Conservation (phyloP, 2,113 vertebrate genomes). For the Actinemys pallida region DNA sequence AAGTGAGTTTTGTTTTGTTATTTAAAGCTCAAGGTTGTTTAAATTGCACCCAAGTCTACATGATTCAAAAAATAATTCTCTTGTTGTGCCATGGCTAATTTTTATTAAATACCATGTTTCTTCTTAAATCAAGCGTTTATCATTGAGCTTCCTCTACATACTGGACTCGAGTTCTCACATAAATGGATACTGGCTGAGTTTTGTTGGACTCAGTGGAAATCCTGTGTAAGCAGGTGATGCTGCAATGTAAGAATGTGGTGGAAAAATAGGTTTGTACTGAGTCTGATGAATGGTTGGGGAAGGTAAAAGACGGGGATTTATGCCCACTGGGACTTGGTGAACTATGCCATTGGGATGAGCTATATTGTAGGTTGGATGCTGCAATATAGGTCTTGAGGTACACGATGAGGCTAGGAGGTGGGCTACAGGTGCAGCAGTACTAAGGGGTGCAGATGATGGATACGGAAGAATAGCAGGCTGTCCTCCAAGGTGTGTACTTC, state of each 20-base stretch:
- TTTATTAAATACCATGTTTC: slow-evolving; percentile 89
- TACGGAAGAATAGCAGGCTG: slow-evolving; percentile 92
- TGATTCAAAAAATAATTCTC: slow-evolving; percentile 96
- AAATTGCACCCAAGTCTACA: slow-evolving; percentile 97
- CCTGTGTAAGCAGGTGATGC: slow-evolving; percentile 93
- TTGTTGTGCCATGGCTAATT: slow-evolving; percentile 97
- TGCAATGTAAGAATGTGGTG: slow-evolving; percentile 94
- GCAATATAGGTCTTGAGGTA: slow-evolving; percentile 90
- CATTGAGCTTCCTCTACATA: slow-evolving; percentile 73
- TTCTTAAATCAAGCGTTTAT: slow-evolving; percentile 68
- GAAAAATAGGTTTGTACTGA: slow-evolving; percentile 95
- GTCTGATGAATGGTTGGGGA: slow-evolving; percentile 95
- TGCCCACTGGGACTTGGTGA: slow-evolving; percentile 95
- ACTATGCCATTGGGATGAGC: slow-evolving; percentile 89
- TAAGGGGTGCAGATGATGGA: slow-evolving; percentile 87
- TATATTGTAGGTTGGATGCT: slow-evolving; percentile 87
- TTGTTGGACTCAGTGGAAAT: slow-evolving; percentile 96
- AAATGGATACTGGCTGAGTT: slow-evolving; percentile 98
- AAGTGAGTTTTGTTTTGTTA: slow-evolving; percentile 88
- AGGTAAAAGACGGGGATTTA: slow-evolving; percentile 93
- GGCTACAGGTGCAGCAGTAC: slow-evolving; percentile 89
- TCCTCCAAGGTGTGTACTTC: slow-evolving; percentile 79
- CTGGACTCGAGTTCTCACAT: slow-evolving; percentile 84
- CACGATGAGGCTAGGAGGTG: slow-evolving; percentile 96
- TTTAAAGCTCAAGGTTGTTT: slow-evolving; percentile 98